A percentile compares a stretch with the other conserved stretches of the same genome.
Conservation (phyloP, 1,140 invertebrate species). For the Nephila pilipes region DNA sequence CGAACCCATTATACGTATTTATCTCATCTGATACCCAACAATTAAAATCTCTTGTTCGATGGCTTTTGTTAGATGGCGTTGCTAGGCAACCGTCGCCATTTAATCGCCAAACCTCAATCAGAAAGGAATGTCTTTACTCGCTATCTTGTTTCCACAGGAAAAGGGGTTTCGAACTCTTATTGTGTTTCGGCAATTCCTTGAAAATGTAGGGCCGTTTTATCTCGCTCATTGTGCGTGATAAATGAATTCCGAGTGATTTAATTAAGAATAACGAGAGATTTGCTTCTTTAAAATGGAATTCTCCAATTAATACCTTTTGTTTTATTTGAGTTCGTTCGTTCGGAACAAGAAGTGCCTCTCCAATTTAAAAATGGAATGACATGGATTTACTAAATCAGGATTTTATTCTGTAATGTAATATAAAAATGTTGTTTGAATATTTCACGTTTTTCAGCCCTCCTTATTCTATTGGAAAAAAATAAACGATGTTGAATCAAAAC, state of each 20-base stretch:
- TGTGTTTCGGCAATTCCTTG: not conserved
- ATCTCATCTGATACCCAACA: slow-evolving; percentile 14
- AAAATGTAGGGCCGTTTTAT: not conserved
- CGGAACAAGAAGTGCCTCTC: no score
- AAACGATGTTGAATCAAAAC: no score
- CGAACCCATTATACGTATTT: slow-evolving; percentile 11
- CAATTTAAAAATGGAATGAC: no score
- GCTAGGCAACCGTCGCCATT: not conserved
- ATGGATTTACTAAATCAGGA: no score
- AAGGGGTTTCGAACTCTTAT: not conserved
- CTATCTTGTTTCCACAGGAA: slow-evolving; percentile 17
- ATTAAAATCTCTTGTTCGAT: slow-evolving; percentile 32
- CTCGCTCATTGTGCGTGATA: not conserved
- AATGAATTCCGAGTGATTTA: not conserved
- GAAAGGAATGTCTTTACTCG: not conserved
- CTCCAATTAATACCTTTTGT: no score
- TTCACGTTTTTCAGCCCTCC: no score
- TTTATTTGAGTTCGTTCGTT: no score
- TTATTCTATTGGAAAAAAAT: no score
- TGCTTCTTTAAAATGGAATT: no score
- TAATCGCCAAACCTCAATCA: not conserved
- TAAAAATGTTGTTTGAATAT: no score
- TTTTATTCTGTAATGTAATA: no score
- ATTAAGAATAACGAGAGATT: not conserved
- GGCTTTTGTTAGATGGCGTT: slow-evolving; percentile 27